Base-by-base conservation (phyloP, 2,113 vertebrate species). In the Aleadryas rufinucha region DNA sequence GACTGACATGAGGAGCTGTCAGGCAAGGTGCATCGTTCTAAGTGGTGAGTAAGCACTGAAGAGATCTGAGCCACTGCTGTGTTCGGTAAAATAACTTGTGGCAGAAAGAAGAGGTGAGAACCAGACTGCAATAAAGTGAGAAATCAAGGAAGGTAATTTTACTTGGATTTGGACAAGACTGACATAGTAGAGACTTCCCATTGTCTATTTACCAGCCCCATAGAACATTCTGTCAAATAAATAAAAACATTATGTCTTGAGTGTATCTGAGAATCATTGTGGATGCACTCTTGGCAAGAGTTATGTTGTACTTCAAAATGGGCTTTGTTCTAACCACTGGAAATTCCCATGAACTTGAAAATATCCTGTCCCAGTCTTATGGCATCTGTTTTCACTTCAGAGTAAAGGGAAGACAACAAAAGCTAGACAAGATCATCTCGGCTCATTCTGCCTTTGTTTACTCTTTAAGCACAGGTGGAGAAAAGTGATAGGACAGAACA, bases 1-100 rank as follows among this genome's bases (percentile, higher is more conserved):
- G 98, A 98, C 83, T 98, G 98, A 98, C 97, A 79, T 95, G 97
- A 98, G 89, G 92, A 97, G 96, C 97, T 98, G 97, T 97, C 98
- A 98, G 70, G 86, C 81, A 97, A 94, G 75, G 95, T 93, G 65
- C 68, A 86, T 96, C 87, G 68, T 87, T 97, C 12, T 91, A 68
- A 54, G 74, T 33, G 70, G 81, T 92, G 95, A 97, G 94, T 81
- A 54, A 63, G 88, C 65, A 83, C 31, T 64, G 70, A 66, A 69
- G 59, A 84, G 85, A 65, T 50, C 68, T 56, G 50, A 35, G 31
- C 75, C 87, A 72, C 27, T 52, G 18, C 11, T 27, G 3, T 45
- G 49, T 85, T 76, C 63, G 54, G 54, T 49, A 74, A 77, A 93
- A 87, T 71, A 68, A 70, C 65, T 57, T 72, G 21, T 28, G 39